Base-by-base conservation (phyloP, 2,797 vertebrate species). In the Hippoglossus hippoglossus region DNA sequence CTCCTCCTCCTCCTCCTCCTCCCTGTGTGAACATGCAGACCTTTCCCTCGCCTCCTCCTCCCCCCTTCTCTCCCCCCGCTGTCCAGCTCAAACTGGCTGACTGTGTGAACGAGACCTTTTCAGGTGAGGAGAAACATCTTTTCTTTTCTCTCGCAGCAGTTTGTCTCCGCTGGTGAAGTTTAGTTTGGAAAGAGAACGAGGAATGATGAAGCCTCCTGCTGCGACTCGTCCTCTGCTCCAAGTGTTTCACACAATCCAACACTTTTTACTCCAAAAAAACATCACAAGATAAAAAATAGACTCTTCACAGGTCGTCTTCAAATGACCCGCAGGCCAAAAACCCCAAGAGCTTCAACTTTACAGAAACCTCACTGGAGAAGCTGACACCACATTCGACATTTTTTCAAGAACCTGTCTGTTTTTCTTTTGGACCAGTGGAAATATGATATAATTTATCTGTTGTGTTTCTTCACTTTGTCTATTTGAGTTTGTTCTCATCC, bases 71-170 rank as follows among this genome's bases (percentile, higher is more conserved):
- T 4, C 19, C 22, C 21, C 39, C 9, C 49, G 49, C 0, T 44
- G 9, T 60, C 62, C 53, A 1, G 63, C 59, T 63, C 36, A 19
- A 28, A 60, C 61, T 0, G 54, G 24, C 7, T 12, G 6, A 21
- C 24, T 36, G 78, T 81, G 82, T 61, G 83, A 87, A 80, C 11
- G 0, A 63, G 84, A 88, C 84, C 78, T 84, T 88, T 88, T 60
- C 81, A 86, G 80, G 73, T 80, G 67, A 68, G 31, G 19, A 41
- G 26, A 53, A 31, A 28, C 61, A n/a, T 67, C 25, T 63, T 56
- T 0, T 28, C 24, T 49, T 49, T 19, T 31, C 4, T 50, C 34
- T 26, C 44, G 26, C 73, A 39, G 65, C 62, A 44, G 52, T 50
- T 68, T 56, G 54, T 65, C 21, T 57, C 54, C 1, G 31, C 41